Percentiles rank a stretch among this genome's conserved stretches.
Evolutionary conservation across 2,113 vertebrate genomes (phyloP).

Genomic region (Vidua macroura): DNA sequence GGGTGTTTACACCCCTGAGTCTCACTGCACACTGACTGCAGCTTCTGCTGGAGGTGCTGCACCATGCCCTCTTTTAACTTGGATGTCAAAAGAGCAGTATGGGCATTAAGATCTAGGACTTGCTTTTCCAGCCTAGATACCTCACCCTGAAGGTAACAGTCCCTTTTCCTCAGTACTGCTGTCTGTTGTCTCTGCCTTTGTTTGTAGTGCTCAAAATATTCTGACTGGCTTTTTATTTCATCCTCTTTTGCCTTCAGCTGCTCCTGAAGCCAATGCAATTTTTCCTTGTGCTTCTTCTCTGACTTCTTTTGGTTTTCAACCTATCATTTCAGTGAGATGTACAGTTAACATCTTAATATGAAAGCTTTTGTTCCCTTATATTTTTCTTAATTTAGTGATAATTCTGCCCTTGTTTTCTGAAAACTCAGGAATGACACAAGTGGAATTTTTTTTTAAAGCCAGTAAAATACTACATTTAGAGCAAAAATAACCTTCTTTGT

Average conservation of each 20-base stretch:
- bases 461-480: background rate
- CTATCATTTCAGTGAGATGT: conserved; percentile 54
- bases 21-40: background rate
- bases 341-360: background rate
- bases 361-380: background rate
- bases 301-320: conserved; percentile 72
- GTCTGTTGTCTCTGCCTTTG: conserved; percentile 76
- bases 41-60: background rate
- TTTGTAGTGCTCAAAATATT: conserved; percentile 83
- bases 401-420: background rate
- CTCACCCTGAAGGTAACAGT: conserved; percentile 70
- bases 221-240: conserved; percentile 78
- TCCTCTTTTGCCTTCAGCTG: conserved; percentile 79
- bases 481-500: background rate
- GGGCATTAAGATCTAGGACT: conserved; percentile 68
- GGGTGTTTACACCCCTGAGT: background rate
- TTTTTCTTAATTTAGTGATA: background rate
- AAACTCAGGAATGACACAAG: background rate
- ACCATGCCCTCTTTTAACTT: background rate
- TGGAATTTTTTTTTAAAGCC: background rate
- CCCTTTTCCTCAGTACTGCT: conserved; percentile 67
- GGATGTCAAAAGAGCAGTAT: conserved; percentile 33
- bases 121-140: conserved; percentile 77
- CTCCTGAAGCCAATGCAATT: conserved; percentile 72
- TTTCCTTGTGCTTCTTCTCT: conserved; percentile 71